A percentile compares a stretch with the other conserved stretches of the same genome.
phyloP scores from a whole-genome alignment of 1,140 invertebrate genomes.

The Aporrectodea caliginosa region DNA sequence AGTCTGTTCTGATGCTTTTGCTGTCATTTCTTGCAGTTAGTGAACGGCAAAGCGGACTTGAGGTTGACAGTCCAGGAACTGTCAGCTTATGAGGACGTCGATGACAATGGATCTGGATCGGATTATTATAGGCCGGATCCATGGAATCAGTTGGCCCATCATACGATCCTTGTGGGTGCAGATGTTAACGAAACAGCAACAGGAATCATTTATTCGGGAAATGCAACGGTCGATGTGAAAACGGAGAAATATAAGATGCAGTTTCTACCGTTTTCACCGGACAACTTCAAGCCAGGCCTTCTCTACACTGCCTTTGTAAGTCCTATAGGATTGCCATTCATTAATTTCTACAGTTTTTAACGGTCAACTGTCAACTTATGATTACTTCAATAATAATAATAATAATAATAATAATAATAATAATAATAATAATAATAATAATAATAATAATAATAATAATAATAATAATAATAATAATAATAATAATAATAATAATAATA shows the following conservation, averaged over 20 bases:
- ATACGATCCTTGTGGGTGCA: background rate
- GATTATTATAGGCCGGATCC: background rate
- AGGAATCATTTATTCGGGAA: constrained; percentile 2
- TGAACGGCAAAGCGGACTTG: background rate
- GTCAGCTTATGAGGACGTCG: background rate
- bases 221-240: background rate
- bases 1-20: background rate
- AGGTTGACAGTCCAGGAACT: background rate
- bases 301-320: constrained; percentile 75
- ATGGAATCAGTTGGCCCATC: background rate
- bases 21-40: background rate
- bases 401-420: too few species aligned
- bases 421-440: too few species aligned
- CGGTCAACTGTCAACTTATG: too few species aligned
- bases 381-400: too few species aligned
- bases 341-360: too few species aligned
- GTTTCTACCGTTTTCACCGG: constrained; percentile 58
- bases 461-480: too few species aligned
- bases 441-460: too few species aligned
- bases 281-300: constrained; percentile 81
- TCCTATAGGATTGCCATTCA: too few species aligned
- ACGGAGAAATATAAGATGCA: background rate
- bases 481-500: too few species aligned
- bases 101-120: background rate
- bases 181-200: constrained; percentile 9